phyloP scores from a whole-genome alignment of 2,888 invertebrate genomes.

The Diogma glabrata region DNA sequence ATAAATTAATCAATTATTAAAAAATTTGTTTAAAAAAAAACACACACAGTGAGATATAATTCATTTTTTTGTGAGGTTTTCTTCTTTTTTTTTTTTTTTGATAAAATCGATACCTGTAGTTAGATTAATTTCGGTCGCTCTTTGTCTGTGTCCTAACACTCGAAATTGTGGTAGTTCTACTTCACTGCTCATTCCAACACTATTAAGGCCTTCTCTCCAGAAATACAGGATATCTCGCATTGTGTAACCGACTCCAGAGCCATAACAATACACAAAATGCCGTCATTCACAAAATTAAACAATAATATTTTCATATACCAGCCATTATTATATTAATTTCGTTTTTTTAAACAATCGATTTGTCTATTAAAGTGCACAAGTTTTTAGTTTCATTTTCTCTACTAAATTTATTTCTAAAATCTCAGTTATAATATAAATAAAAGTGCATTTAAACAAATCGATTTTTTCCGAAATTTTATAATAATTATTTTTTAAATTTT shows the following conservation, averaged over 20 bases:
- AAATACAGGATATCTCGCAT: slow-evolving; percentile 95
- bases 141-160: slow-evolving; percentile 91
- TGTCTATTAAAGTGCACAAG: no score
- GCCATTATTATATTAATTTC: slow-evolving; percentile 12
- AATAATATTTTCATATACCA: slow-evolving; percentile 17
- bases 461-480: slow-evolving; percentile 9
- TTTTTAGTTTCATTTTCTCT: not conserved
- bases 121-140: slow-evolving; percentile 85
- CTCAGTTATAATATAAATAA: no score
- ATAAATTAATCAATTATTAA: not conserved
- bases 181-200: slow-evolving; percentile 91
- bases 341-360: slow-evolving; percentile 9
- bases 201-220: slow-evolving; percentile 86
- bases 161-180: slow-evolving; percentile 95
- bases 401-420: not conserved
- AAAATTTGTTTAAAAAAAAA: slow-evolving; percentile 7
- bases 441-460: not conserved
- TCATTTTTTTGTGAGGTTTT: no score
- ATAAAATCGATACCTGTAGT: slow-evolving; percentile 72
- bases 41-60: slow-evolving; percentile 4
- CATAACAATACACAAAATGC: slow-evolving; percentile 27
- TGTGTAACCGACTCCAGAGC: slow-evolving; percentile 81
- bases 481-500: no score
- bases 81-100: not conserved
- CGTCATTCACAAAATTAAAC: slow-evolving; percentile 27